Conservation (phyloP, 2,797 vertebrate species). For the Adelosebastes latens region DNA sequence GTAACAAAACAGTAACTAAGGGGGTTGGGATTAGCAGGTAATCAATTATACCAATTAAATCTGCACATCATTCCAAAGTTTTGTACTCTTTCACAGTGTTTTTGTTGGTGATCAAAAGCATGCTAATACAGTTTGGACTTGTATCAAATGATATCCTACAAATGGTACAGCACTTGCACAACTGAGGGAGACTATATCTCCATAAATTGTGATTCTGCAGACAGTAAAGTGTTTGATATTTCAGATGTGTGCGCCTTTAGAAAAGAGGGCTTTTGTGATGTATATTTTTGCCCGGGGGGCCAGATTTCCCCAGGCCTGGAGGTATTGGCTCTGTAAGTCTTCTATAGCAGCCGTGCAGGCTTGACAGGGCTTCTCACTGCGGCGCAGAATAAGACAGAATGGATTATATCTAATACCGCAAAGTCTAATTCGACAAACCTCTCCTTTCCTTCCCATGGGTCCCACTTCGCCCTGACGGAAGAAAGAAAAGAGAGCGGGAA, state of each 20-base stretch:
- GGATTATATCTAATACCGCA: slow-evolving; percentile 75
- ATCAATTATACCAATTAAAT: not conserved
- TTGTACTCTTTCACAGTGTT: not conserved
- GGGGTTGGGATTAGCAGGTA: not conserved
- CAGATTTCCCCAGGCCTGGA: slow-evolving; percentile 57
- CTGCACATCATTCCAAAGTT: not conserved
- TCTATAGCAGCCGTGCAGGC: slow-evolving; percentile 54
- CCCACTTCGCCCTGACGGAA: slow-evolving; percentile 82
- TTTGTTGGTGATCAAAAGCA: slow-evolving; percentile 1
- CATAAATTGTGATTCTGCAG: slow-evolving; percentile 53
- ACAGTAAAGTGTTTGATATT: slow-evolving; percentile 61
- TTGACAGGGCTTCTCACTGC: slow-evolving; percentile 64
- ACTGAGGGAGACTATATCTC: not conserved
- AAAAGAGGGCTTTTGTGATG: slow-evolving; percentile 62
- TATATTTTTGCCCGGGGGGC: slow-evolving; percentile 60
- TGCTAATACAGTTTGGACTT: not conserved
- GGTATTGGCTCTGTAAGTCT: slow-evolving; percentile 60
- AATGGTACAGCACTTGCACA: not conserved
- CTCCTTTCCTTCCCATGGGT: slow-evolving; percentile 84
- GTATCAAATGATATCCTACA: not conserved
- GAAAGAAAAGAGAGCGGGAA: slow-evolving; percentile 51
- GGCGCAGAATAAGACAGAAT: slow-evolving; percentile 70
- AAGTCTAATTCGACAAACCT: slow-evolving; percentile 84
- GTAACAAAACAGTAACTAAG: not conserved
- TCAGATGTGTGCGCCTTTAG: slow-evolving; percentile 48